These are phyloP conservation scores for Sturnira hondurensis DNA, from an alignment of 2,113 vertebrate genomes.

Conservation along the genomic window DNA sequence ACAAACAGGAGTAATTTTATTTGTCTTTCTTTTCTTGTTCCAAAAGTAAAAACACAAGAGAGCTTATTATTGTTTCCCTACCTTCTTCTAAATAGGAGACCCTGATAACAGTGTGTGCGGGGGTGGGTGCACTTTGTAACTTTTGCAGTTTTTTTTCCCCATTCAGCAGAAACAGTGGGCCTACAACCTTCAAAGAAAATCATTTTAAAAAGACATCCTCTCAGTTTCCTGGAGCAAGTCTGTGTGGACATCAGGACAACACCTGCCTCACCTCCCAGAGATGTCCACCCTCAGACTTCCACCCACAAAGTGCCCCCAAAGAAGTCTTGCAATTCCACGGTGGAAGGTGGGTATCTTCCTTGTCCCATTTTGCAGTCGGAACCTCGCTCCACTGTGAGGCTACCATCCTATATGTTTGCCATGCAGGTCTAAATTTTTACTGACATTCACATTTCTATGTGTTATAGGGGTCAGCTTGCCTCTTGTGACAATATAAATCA, in stretches of 20 bases:
- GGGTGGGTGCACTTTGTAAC: background rate
- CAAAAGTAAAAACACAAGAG: background rate
- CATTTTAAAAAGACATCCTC: background rate
- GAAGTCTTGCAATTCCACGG: background rate
- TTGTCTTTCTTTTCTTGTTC: background rate
- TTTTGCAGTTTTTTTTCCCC: background rate
- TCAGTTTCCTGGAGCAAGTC: background rate
- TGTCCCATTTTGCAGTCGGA: background rate
- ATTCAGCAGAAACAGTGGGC: background rate
- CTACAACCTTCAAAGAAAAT: background rate
- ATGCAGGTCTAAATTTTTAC: background rate
- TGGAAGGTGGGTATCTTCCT: background rate
- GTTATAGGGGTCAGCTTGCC: background rate
- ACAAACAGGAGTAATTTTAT: background rate
- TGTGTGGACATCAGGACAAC: too few relatives aligned
- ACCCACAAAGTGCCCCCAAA: background rate
- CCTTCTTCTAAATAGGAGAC: background rate
- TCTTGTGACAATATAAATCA: background rate
- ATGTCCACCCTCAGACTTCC: background rate
- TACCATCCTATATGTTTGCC: too few relatives aligned
- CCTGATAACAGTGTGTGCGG: background rate
- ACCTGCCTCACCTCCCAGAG: too few relatives aligned
- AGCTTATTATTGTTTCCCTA: background rate
- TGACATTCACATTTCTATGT: background rate
- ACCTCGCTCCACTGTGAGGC: background rate